Evolutionary conservation across 2,113 vertebrate species (phyloP).

Genomic region (Apodemus sylvaticus): DNA sequence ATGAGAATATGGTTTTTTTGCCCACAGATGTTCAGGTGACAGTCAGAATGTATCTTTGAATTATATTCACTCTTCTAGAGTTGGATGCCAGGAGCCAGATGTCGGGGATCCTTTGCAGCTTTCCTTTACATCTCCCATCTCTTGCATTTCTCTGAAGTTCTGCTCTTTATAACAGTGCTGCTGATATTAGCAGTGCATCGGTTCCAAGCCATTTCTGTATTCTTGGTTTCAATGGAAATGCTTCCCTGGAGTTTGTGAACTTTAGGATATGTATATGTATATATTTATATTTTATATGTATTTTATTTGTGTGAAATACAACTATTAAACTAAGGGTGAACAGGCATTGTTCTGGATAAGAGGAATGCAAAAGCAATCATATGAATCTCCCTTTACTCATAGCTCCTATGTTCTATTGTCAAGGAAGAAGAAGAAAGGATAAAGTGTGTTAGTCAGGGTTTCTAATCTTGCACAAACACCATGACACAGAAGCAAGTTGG

Average conservation of each 20-base stretch:
- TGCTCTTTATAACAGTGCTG: neutral
- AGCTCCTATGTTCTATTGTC: neutral
- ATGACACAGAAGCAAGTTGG: too few species aligned
- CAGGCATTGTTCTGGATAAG: neutral
- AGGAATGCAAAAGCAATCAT: neutral
- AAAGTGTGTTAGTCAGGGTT: neutral
- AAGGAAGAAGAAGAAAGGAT: neutral
- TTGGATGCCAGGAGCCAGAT: neutral
- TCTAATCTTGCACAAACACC: too few species aligned
- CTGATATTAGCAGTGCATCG: too few species aligned
- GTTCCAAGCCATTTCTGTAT: neutral
- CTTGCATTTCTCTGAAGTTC: neutral
- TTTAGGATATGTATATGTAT: too few species aligned
- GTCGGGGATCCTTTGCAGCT: neutral
- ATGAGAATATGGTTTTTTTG: slow-evolving; percentile 11
- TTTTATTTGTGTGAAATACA: neutral
- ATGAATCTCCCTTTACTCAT: neutral
- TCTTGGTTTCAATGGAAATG: neutral
- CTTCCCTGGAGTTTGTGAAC: neutral
- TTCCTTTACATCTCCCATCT: neutral
- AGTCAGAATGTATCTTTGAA: neutral
- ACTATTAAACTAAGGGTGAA: neutral
- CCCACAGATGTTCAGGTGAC: neutral
- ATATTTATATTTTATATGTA: neutral
- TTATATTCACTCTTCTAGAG: neutral